Base-by-base conservation (phyloP, 2,888 invertebrate species). In the Lissocephala sabroskyi region DNA sequence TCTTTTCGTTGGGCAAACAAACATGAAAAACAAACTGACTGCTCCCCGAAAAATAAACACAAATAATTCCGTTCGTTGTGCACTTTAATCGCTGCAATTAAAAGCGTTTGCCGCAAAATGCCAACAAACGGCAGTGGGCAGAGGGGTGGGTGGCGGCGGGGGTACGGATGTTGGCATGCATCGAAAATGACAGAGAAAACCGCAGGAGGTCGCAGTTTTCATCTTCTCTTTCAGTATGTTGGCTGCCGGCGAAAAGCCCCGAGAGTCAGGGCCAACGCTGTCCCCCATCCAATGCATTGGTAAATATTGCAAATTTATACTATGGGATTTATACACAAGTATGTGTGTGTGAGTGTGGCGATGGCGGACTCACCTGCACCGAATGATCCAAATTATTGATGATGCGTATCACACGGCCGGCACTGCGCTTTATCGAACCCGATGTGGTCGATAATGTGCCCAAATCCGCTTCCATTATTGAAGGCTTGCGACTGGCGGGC, bases 321-420 rank as follows among this genome's bases (percentile, higher is more conserved):
- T n/a, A n/a, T n/a, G n/a, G n/a, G n/a, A n/a, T n/a, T n/a, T n/a
- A 33, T 42, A 39, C 49, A 13, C 7, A 18, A 36, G 36, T 28
- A n/a, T n/a, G 14, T 29, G 16, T 7, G 41, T n/a, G 11, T 29
- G 26, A 37, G 28, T 28, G 5, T 32, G 36, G 13, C 14, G 11
- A 40, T 19, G 3, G 6, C 19, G 26, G 48, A 74, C 75, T 84
- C 84, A 94, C 94, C 90, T 95, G 94, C 73, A 95, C 92, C 30
- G 94, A 92, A 83, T 96, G 95, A 85, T 96, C 93, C 88, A 93
- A 91, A 84, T 96, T 96, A 85, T 97, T 97, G 81, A 97, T 94
- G 81, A 97, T 95, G 66, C 96, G 89, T 82, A 97, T 95, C 67
- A 96, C 93, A 66, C 94, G 88, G 41, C 95, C 93, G 53, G 94